phyloP scores from a whole-genome alignment of 2,113 vertebrate species.

The Python bivittatus region DNA sequence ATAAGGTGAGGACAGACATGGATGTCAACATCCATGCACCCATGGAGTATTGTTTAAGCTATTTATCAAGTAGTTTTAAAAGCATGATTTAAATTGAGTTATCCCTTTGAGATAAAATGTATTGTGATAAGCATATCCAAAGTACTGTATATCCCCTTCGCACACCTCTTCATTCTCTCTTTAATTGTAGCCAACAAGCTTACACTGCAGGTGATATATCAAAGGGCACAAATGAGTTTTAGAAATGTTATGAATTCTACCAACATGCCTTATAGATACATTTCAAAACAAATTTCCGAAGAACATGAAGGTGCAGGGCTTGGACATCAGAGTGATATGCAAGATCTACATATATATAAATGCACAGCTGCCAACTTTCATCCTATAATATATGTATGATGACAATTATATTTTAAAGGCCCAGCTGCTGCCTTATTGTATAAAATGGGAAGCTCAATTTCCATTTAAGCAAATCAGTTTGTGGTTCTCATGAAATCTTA shows the following conservation, averaged over 20 bases:
- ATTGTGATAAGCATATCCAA: not conserved
- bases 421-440: slow-evolving; percentile 13
- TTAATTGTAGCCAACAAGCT: not conserved
- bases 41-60: not conserved
- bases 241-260: not conserved
- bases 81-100: not conserved
- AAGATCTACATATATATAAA: not conserved
- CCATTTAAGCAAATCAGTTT: slow-evolving; percentile 7
- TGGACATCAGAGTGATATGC: not conserved
- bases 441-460: not conserved
- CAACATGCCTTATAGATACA: not conserved
- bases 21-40: not conserved
- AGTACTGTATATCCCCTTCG: not conserved
- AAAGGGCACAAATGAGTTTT: not conserved
- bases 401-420: slow-evolving; percentile 17
- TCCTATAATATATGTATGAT: not conserved
- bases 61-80: not conserved
- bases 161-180: not conserved
- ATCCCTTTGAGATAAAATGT: not conserved
- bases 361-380: slow-evolving; percentile 4
- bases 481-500: not conserved
- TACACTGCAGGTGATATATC: not conserved
- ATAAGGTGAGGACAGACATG: too few species aligned
- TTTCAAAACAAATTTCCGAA: slow-evolving; percentile 2
- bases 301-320: not conserved